A percentile compares a stretch with the other conserved stretches of the same genome.
phyloP scores from a whole-genome alignment of 2,797 vertebrate species.

The Thaleichthys pacificus region DNA sequence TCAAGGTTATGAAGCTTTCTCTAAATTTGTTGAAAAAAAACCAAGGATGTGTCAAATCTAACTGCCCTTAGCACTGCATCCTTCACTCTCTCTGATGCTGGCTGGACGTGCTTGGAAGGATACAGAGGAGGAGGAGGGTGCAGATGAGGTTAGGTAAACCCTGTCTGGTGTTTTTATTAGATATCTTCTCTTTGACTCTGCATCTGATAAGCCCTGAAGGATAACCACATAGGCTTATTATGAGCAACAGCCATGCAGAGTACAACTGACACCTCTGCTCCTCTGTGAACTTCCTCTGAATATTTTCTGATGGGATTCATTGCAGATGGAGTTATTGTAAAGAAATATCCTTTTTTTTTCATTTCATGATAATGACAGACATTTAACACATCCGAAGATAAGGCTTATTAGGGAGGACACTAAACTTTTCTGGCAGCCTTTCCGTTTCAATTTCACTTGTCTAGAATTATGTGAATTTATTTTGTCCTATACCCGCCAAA shows the following conservation, averaged over 20 bases:
- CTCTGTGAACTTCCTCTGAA: conserved; percentile 1
- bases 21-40: conserved; percentile 35
- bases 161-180: not conserved
- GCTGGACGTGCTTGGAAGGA: conserved; percentile 9
- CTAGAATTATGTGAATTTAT: not conserved
- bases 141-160: not conserved
- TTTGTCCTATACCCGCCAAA: not conserved
- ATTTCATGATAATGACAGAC: not conserved
- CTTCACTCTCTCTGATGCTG: conserved; percentile 46
- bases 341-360: not conserved
- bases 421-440: not conserved
- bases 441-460: not conserved
- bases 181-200: conserved; percentile 2
- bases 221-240: not conserved
- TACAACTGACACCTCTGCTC: conserved; percentile 16
- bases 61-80: conserved; percentile 40
- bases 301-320: not conserved
- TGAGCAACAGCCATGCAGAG: not conserved
- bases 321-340: not conserved
- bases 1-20: conserved; percentile 5
- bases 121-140: not conserved
- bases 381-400: not conserved
- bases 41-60: conserved; percentile 11
- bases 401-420: not conserved
- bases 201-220: not conserved